Conservation (phyloP, 2,113 vertebrate genomes). For the Nycticorax nycticorax region DNA sequence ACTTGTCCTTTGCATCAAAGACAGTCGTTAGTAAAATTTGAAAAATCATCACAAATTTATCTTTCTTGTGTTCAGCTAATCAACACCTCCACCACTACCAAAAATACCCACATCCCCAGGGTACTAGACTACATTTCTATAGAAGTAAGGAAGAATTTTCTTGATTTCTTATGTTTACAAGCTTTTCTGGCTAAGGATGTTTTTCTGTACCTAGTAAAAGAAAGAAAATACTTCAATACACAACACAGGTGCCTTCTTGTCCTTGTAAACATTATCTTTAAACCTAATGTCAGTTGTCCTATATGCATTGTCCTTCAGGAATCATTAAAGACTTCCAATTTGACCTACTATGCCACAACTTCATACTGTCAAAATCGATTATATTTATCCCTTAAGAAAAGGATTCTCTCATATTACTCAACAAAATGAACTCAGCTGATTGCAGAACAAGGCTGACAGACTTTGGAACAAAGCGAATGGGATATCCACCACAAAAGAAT, state of each 20-base stretch:
- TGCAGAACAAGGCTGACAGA: background rate
- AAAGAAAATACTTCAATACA: background rate
- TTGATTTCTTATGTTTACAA: background rate
- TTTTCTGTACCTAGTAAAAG: background rate
- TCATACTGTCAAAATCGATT: background rate
- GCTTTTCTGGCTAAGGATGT: background rate
- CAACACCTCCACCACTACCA: background rate
- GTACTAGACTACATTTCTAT: background rate
- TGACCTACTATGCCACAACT: background rate
- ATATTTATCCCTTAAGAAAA: background rate
- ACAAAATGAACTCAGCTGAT: background rate
- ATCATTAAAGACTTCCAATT: background rate
- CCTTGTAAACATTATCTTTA: background rate
- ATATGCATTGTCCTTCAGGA: background rate
- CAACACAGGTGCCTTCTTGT: background rate
- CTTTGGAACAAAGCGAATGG: background rate
- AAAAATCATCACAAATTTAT: background rate
- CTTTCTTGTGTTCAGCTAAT: background rate
- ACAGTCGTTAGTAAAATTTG: background rate
- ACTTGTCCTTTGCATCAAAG: background rate
- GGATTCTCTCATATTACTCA: background rate
- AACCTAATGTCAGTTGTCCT: background rate
- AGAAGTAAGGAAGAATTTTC: background rate
- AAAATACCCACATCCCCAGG: background rate
- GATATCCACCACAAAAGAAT: background rate